Conservation (phyloP, 2,797 vertebrate species). For the Sparidentex hasta region DNA sequence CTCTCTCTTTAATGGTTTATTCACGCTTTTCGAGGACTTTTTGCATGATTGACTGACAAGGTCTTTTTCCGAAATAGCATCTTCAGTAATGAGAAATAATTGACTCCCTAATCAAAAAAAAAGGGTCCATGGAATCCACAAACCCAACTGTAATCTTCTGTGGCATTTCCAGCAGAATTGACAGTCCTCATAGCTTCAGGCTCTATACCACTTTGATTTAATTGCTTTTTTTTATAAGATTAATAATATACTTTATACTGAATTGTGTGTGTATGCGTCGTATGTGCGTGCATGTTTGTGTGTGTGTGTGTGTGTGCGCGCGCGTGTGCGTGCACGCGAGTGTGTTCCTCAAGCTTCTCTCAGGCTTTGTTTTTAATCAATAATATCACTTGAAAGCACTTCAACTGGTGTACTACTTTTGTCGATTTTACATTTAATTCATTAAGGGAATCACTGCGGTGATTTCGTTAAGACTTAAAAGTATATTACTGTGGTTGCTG, state of each 20-base stretch:
- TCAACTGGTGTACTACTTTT: constrained; percentile 52
- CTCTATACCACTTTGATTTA: constrained; percentile 86
- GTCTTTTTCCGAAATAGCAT: constrained; percentile 89
- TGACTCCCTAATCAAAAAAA: constrained; percentile 88
- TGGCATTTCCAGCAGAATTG: constrained; percentile 86
- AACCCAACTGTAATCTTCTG: constrained; percentile 85
- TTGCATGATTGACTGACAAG: constrained; percentile 87
- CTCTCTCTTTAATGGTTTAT: constrained; percentile 83
- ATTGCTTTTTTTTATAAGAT: constrained; percentile 85
- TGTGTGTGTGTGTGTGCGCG: constrained; percentile 46
- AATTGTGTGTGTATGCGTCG: constrained; percentile 59
- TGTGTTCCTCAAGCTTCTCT: constrained; percentile 53
- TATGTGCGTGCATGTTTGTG: constrained; percentile 49
- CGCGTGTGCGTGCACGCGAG: constrained; percentile 40
- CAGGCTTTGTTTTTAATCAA: constrained; percentile 81
- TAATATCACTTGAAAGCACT: constrained; percentile 76
- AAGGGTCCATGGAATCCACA: constrained; percentile 86
- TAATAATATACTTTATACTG: constrained; percentile 84
- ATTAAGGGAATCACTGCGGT: constrained; percentile 48
- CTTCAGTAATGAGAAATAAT: constrained; percentile 89
- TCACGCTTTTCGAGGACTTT: constrained; percentile 84
- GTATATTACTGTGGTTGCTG: constrained; percentile 26
- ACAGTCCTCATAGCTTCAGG: constrained; percentile 84
- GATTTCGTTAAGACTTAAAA: constrained; percentile 45
- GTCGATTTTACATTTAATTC: constrained; percentile 64